Base-by-base conservation (phyloP, 1,140 invertebrate genomes). In the Gryon sp. region DNA sequence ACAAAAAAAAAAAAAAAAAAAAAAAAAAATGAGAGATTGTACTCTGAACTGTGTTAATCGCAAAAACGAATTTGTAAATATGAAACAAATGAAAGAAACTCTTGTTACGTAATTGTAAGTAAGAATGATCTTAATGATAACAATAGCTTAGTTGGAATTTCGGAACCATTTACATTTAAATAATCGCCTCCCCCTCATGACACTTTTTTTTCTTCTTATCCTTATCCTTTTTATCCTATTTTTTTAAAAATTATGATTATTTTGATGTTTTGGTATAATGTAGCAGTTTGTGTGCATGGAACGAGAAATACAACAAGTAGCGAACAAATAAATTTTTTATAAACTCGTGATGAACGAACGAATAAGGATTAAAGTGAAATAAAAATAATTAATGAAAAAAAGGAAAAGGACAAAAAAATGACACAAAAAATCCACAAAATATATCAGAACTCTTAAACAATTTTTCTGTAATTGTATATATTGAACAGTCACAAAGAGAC, bases 371-470 rank as follows among this genome's bases (percentile, higher is more conserved):
- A 28, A n/a, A 28, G 8, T 28, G 8, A 28, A 28, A 28, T 28
- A 28, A 9, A n/a, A 28, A 28, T n/a, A 28, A 9, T 28, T 3
- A 28, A 28, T 9, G 1, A 28, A 28, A 28, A 28, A 28, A 28
- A n/a, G 26, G n/a, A 34, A 34, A 34, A 34, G 1, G n/a, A 1
- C 11, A 12, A 28, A 40, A 45, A 26, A 40, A 55, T 40, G 11
- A 11, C 4, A 59, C 1, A 34, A 41, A 43, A 2, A 9, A 59
- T 50, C 48, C 59, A 48, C 65, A 19, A 72, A 76, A 70, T 79
- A 81, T 84, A 85, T 84, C 81, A 85, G 79, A 83, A 85, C 76
- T 84, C 76, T 84, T 83, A 75, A 83, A 84, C 73, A 79, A 84
- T 85, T 83, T 83, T 78, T 79, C 75, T 80, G 77, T 73, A 65